Conservation (phyloP, 1,140 invertebrate genomes). For the Amyelois transitella region DNA sequence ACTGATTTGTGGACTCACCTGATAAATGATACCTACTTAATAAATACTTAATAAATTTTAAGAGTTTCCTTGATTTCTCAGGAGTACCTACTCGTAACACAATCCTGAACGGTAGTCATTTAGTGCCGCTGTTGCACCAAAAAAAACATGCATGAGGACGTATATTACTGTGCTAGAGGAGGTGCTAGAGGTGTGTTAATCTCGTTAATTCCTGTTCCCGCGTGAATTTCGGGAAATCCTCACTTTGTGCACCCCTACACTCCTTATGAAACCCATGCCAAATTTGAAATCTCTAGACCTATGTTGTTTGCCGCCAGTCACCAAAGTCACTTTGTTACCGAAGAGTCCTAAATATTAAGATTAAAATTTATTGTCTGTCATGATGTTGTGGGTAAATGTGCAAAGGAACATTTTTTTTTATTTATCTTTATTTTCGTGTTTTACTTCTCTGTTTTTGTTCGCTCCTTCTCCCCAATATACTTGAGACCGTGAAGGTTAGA, state of each 20-base stretch:
- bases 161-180: no score
- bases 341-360: not conserved
- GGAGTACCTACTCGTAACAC: not conserved
- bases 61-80: not conserved
- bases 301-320: not conserved
- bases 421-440: slow-evolving; percentile 1
- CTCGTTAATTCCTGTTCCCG: not conserved
- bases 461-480: slow-evolving; percentile 59
- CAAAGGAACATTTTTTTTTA: not conserved
- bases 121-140: not conserved
- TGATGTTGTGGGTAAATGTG: not conserved
- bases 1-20: not conserved
- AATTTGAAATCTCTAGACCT: not conserved
- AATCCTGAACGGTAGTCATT: not conserved
- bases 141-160: no score
- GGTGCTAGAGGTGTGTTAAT: no score
- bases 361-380: not conserved
- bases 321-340: not conserved
- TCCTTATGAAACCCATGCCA: not conserved
- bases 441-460: slow-evolving; percentile 53
- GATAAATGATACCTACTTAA: not conserved
- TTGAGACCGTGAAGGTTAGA: slow-evolving; percentile 60
- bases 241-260: not conserved
- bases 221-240: not conserved
- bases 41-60: not conserved